Evolutionary conservation across 1,140 invertebrate species (phyloP).

Genomic region (Rhynchophorus ferrugineus): DNA sequence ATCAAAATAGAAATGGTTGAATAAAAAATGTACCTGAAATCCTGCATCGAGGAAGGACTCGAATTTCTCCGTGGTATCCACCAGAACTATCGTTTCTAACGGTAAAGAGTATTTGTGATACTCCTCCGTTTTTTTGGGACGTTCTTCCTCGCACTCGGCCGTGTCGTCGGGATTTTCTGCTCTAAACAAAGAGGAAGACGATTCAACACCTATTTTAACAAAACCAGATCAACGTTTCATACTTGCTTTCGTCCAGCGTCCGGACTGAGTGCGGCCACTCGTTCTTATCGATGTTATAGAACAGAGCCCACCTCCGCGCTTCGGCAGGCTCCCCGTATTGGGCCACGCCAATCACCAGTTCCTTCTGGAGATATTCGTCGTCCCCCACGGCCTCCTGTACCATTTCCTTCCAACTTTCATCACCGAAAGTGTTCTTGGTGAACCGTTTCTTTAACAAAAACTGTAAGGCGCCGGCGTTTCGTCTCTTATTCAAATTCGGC

Average conservation of each 20-base stretch:
- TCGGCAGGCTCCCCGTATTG: constrained; percentile 48
- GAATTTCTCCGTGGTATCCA: constrained; percentile 46
- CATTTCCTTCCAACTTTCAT: constrained; percentile 59
- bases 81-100: constrained; percentile 44
- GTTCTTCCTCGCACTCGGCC: constrained; percentile 31
- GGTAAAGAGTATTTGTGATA: constrained; percentile 49
- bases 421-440: constrained; percentile 48
- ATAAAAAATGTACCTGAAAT: too few species aligned
- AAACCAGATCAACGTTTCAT: background rate
- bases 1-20: too few species aligned
- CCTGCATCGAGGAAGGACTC: constrained; percentile 45
- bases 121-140: constrained; percentile 23
- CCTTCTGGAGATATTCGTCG: constrained; percentile 46
- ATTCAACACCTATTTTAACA: background rate
- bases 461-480: constrained; percentile 55
- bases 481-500: constrained; percentile 55
- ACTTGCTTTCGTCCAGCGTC: constrained; percentile 38
- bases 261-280: constrained; percentile 49
- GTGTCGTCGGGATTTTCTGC: constrained; percentile 4
- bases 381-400: constrained; percentile 54
- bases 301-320: constrained; percentile 54
- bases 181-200: too few species aligned
- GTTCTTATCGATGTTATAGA: constrained; percentile 49
- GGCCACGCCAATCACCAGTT: constrained; percentile 46
- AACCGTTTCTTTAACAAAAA: constrained; percentile 59